Percentiles rank a stretch among this genome's conserved stretches.
Evolutionary conservation across 2,113 vertebrate genomes (phyloP).

Genomic region (Marmota flaviventris): DNA sequence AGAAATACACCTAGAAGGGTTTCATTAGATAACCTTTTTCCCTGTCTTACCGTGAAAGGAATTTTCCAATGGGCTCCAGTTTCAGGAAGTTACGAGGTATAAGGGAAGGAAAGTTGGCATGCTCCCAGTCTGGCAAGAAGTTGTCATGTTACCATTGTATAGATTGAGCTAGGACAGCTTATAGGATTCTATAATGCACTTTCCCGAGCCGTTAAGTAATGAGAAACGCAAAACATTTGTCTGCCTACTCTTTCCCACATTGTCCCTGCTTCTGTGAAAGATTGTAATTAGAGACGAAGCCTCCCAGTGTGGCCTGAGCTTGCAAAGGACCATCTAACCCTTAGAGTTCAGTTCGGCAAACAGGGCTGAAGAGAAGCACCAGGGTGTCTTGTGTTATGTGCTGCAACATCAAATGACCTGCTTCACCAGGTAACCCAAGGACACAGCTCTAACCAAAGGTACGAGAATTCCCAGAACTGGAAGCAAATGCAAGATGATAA

Average conservation of each 20-base stretch:
- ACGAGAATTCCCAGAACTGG: conserved; percentile 51
- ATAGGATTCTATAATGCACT: neutral
- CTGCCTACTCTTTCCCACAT: neutral
- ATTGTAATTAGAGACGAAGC: neutral
- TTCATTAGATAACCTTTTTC: conserved; percentile 61
- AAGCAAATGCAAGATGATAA: neutral
- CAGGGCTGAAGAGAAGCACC: neutral
- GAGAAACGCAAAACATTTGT: neutral
- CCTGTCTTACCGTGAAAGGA: conserved; percentile 42
- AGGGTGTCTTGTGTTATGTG: neutral
- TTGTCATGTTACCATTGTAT: neutral
- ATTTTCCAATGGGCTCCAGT: conserved; percentile 69
- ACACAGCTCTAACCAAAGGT: neutral
- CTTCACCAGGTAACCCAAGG: conserved; percentile 65
- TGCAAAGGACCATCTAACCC: neutral
- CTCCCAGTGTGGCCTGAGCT: neutral
- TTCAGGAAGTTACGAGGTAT: conserved; percentile 47
- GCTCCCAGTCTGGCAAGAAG: neutral
- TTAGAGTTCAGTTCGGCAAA: neutral
- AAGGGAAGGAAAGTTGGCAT: conserved; percentile 43
- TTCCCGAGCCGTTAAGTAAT: neutral
- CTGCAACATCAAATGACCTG: neutral
- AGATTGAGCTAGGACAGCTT: neutral
- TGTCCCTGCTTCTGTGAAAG: neutral
- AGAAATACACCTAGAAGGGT: neutral